phyloP scores from a whole-genome alignment of 2,113 vertebrate genomes.

The Lophochroa leadbeateri region DNA sequence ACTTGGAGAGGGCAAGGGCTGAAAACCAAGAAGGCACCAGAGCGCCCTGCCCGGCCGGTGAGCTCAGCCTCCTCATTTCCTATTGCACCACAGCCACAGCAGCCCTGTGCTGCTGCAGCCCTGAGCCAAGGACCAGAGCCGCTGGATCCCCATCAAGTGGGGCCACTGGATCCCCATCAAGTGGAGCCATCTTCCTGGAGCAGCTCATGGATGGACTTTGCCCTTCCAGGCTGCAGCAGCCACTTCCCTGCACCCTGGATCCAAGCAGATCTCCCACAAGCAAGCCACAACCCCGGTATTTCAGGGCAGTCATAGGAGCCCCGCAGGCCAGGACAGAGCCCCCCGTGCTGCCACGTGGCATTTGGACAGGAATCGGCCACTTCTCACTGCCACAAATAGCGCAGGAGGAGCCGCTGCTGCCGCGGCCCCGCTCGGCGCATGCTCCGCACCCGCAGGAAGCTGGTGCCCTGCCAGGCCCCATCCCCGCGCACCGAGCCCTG shows the following conservation, averaged over 20 bases:
- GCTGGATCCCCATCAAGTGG: no score
- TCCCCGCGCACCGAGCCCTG: background rate
- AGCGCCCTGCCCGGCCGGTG: background rate
- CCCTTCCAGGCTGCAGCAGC: background rate
- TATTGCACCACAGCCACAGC: rapidly evolving
- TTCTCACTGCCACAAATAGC: background rate
- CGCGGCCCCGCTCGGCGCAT: background rate
- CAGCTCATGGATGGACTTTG: rapidly evolving
- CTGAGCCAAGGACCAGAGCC: rapidly evolving
- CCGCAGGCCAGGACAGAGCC: background rate
- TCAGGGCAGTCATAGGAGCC: background rate
- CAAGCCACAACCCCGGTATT: background rate
- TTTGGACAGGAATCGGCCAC: background rate
- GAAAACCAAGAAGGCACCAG: background rate
- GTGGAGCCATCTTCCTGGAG: background rate
- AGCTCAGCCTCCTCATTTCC: background rate
- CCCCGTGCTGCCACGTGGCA: rapidly evolving
- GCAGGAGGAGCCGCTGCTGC: background rate
- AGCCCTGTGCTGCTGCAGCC: background rate
- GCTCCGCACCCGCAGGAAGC: background rate
- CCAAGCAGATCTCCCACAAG: background rate
- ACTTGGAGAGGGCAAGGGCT: background rate
- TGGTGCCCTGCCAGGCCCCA: background rate
- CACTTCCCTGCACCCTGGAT: rapidly evolving
- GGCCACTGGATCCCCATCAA: no score